Conservation (phyloP, 1,140 invertebrate genomes). For the Anastrepha obliqua region DNA sequence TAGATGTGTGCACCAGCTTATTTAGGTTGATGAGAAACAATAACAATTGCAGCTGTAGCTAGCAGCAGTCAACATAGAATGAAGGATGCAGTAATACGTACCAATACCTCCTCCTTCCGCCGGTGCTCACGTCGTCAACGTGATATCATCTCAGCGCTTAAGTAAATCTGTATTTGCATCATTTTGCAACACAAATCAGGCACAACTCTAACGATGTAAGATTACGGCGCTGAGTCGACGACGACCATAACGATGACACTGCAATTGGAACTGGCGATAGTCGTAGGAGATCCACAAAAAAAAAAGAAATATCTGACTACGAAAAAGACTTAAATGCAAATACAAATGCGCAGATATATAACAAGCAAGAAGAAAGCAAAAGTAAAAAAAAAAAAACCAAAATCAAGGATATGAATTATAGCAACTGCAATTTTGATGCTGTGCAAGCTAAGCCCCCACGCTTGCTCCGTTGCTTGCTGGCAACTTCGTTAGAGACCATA, state of each 20-base stretch:
- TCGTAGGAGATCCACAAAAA: not conserved
- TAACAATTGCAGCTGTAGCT: not conserved
- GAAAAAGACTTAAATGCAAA: slow-evolving; percentile 17
- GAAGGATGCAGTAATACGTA: not conserved
- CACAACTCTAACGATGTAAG: slow-evolving; percentile 32
- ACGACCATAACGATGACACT: not conserved
- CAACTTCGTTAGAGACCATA: slow-evolving; percentile 22
- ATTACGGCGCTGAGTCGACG: not conserved
- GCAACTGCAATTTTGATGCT: not conserved
- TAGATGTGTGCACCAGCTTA: not conserved
- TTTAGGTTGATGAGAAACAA: not conserved
- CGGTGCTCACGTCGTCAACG: not conserved
- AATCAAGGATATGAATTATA: not conserved
- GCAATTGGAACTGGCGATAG: not conserved
- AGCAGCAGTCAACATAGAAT: not conserved
- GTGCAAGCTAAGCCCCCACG: not conserved
- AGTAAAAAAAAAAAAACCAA: not conserved
- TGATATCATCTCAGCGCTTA: not conserved
- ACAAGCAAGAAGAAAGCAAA: not conserved
- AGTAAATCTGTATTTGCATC: slow-evolving; percentile 37
- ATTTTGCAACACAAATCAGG: slow-evolving; percentile 51
- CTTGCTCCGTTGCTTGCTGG: not conserved
- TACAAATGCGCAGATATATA: not conserved
- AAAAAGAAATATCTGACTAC: not conserved
- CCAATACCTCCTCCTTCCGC: not conserved